A percentile compares a stretch with the other conserved stretches of the same genome.
phyloP scores from a whole-genome alignment of 2,888 invertebrate genomes.

The Drosophila flavopinicola region DNA sequence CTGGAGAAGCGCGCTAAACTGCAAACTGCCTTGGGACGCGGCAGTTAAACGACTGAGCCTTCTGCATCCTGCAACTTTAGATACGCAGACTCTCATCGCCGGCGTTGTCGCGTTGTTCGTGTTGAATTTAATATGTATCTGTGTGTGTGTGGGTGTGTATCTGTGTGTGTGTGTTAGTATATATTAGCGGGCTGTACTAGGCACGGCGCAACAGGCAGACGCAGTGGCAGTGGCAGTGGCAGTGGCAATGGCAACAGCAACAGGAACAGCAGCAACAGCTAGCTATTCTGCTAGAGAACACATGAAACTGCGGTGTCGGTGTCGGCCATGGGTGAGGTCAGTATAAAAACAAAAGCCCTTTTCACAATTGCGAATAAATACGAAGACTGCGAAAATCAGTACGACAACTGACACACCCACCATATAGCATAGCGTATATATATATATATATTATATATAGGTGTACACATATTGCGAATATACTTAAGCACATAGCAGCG shows the following conservation, averaged over 20 bases:
- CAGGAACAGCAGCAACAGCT: conserved; percentile 12
- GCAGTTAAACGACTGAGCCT: conserved; percentile 84
- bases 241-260: conserved; percentile 22
- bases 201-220: conserved; percentile 66
- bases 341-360: conserved; percentile 48
- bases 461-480: too few relatives aligned
- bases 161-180: conserved; percentile 16
- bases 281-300: too few relatives aligned
- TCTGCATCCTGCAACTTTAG: conserved; percentile 72
- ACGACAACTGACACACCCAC: conserved; percentile 43
- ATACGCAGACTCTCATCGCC: conserved; percentile 74
- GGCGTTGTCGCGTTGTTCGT: conserved; percentile 35
- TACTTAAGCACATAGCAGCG: neutral
- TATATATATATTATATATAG: conserved; percentile 8
- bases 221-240: conserved; percentile 31
- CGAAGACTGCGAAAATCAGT: conserved; percentile 43
- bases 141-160: conserved; percentile 17
- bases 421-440: too few relatives aligned
- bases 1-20: conserved; percentile 80
- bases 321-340: conserved; percentile 24
- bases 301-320: conserved; percentile 1
- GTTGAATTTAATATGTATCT: conserved; percentile 41
- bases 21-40: conserved; percentile 84
- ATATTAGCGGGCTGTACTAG: conserved; percentile 32
- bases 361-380: conserved; percentile 44